Conservation (phyloP, 2,797 vertebrate species). For the Streptopelia turtur region DNA sequence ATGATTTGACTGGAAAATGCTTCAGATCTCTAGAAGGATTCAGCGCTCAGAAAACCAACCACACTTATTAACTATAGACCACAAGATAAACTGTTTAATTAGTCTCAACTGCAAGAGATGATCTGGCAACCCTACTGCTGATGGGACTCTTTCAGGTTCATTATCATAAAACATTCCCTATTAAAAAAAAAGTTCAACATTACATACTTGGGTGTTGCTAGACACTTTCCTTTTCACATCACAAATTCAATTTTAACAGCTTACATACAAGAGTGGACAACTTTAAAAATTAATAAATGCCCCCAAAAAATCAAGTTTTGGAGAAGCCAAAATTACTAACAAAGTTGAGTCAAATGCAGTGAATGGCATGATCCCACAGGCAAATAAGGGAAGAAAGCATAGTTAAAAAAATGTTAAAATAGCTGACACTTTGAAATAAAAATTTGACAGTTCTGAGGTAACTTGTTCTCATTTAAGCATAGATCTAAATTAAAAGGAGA, state of each 20-base stretch:
- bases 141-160: not conserved
- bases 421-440: not conserved
- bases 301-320: not conserved
- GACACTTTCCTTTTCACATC: not conserved
- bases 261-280: not conserved
- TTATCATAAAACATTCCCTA: not conserved
- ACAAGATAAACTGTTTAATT: slow-evolving; percentile 32
- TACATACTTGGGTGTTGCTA: not conserved
- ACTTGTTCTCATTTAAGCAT: not conserved
- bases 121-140: not conserved
- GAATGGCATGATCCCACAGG: not conserved
- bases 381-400: not conserved
- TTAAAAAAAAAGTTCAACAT: not conserved
- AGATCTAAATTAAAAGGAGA: slow-evolving; percentile 4
- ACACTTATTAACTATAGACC: not conserved
- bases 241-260: not conserved
- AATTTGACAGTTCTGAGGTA: not conserved
- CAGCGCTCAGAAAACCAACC: slow-evolving; percentile 1
- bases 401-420: not conserved
- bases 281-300: not conserved
- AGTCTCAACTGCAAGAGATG: slow-evolving; percentile 24
- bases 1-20: not conserved
- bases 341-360: not conserved
- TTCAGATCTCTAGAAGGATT: slow-evolving; percentile 16
- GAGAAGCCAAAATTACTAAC: not conserved